Evolutionary conservation across 2,113 vertebrate genomes (phyloP).

Genomic region (Polypterus bichir): DNA sequence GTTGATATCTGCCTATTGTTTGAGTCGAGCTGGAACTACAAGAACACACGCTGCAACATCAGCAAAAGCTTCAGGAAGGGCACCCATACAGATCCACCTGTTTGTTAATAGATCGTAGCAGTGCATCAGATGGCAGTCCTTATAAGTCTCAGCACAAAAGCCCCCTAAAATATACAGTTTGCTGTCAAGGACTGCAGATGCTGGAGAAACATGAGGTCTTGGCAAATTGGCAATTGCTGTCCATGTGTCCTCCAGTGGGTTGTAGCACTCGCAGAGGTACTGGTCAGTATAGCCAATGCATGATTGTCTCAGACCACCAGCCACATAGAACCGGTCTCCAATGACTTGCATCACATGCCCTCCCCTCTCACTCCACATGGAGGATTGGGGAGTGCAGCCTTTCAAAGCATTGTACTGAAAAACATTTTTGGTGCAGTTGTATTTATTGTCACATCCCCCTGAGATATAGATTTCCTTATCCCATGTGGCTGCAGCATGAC

Average conservation of each 20-base stretch:
- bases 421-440: slow-evolving; percentile 34
- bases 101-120: slow-evolving; percentile 42
- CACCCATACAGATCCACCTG: slow-evolving; percentile 54
- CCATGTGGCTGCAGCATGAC: slow-evolving; percentile 44
- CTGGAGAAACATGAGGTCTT: slow-evolving; percentile 48
- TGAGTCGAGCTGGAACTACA: slow-evolving; percentile 21
- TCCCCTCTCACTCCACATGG: slow-evolving; percentile 50
- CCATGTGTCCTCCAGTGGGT: slow-evolving; percentile 39
- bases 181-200: slow-evolving; percentile 41
- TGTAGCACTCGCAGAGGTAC: slow-evolving; percentile 52
- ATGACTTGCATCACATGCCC: slow-evolving; percentile 54
- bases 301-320: slow-evolving; percentile 35
- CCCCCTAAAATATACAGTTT: slow-evolving; percentile 54
- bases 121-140: slow-evolving; percentile 48
- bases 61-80: slow-evolving; percentile 38
- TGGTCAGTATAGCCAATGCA: slow-evolving; percentile 42
- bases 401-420: slow-evolving; percentile 40
- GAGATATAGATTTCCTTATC: slow-evolving; percentile 50
- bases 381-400: slow-evolving; percentile 30
- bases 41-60: slow-evolving; percentile 46
- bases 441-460: slow-evolving; percentile 35
- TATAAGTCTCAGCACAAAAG: slow-evolving; percentile 51
- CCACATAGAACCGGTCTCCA: slow-evolving; percentile 46
- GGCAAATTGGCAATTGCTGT: slow-evolving; percentile 41
- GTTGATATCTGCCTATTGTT: neutral